phyloP scores from a whole-genome alignment of 2,113 vertebrate species.

The Chlorodrepanis virens region DNA sequence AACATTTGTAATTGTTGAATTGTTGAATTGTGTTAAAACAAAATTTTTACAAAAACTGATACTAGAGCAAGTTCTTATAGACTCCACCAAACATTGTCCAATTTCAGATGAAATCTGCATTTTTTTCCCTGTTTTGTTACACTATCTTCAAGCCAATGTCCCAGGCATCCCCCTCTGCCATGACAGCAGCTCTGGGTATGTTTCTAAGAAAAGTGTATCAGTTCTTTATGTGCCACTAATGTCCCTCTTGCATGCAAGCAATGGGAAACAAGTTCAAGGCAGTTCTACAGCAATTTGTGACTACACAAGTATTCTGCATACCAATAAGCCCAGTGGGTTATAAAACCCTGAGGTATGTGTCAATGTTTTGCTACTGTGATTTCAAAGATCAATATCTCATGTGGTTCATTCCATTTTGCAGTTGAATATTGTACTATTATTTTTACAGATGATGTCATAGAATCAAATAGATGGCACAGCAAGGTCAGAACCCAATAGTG shows the following conservation, averaged over 20 bases:
- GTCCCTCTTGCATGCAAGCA: neutral
- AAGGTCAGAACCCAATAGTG: neutral
- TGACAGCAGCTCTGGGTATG: neutral
- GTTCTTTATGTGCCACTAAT: neutral
- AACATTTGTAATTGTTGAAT: neutral
- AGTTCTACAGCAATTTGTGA: neutral
- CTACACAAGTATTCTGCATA: neutral
- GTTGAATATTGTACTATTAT: neutral
- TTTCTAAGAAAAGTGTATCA: neutral
- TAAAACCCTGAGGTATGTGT: neutral
- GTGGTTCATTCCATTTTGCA: neutral
- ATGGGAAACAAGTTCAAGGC: neutral
- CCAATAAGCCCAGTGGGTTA: neutral
- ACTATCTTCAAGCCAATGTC: constrained; percentile 46
- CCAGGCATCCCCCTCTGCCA: neutral
- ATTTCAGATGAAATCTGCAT: constrained; percentile 23
- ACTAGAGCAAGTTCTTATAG: neutral
- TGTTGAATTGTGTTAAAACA: neutral
- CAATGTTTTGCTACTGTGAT: neutral
- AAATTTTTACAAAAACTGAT: neutral
- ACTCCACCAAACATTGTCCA: constrained; percentile 5
- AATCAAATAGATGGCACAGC: neutral
- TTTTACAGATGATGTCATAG: neutral
- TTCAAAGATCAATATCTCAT: neutral
- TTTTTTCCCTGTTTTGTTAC: constrained; percentile 3